These are phyloP conservation scores for Chrysolina haemoptera DNA, from an alignment of 2,888 invertebrate genomes.

Conservation along the genomic window DNA sequence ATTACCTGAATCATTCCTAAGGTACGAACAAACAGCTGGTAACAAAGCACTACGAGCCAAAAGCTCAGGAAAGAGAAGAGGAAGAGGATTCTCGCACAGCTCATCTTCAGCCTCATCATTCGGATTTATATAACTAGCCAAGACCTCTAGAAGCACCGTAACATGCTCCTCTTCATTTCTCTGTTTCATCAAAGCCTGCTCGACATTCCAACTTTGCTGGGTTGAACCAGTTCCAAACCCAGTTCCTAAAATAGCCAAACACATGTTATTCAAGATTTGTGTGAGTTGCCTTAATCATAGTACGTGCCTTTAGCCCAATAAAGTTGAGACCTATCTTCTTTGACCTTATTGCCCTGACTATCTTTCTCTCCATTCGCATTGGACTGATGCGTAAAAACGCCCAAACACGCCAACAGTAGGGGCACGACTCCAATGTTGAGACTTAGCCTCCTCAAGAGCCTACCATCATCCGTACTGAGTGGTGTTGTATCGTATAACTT, in stretches of 20 bases:
- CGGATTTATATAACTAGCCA: constrained; percentile 91
- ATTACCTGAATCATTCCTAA: constrained; percentile 90
- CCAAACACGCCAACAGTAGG: constrained; percentile 88
- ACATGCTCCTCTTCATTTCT: constrained; percentile 95
- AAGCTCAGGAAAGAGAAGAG: constrained; percentile 82
- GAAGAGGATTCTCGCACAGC: constrained; percentile 71
- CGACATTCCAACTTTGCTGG: constrained; percentile 96
- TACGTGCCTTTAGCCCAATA: constrained; percentile 93
- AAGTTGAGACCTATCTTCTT: constrained; percentile 76
- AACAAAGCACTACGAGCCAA: constrained; percentile 88
- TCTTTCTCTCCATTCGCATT: constrained; percentile 69
- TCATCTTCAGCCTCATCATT: constrained; percentile 72
- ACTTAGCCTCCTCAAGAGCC: constrained; percentile 82
- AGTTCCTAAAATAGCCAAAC: constrained; percentile 71
- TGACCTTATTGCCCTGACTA: constrained; percentile 59
- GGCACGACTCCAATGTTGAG: constrained; percentile 89
- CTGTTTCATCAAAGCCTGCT: constrained; percentile 91
- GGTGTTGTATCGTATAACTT: constrained; percentile 85
- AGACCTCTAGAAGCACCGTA: constrained; percentile 80
- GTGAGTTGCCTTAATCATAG: constrained; percentile 24
- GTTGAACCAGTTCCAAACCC: constrained; percentile 97
- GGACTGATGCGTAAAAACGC: constrained; percentile 89
- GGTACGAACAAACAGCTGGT: constrained; percentile 90
- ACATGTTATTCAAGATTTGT: neutral
- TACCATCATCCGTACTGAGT: constrained; percentile 83